A percentile compares a stretch with the other conserved stretches of the same genome.
These are phyloP conservation scores for Smittia aterrima DNA, from an alignment of 2,888 invertebrate species.

Conservation along the genomic window DNA sequence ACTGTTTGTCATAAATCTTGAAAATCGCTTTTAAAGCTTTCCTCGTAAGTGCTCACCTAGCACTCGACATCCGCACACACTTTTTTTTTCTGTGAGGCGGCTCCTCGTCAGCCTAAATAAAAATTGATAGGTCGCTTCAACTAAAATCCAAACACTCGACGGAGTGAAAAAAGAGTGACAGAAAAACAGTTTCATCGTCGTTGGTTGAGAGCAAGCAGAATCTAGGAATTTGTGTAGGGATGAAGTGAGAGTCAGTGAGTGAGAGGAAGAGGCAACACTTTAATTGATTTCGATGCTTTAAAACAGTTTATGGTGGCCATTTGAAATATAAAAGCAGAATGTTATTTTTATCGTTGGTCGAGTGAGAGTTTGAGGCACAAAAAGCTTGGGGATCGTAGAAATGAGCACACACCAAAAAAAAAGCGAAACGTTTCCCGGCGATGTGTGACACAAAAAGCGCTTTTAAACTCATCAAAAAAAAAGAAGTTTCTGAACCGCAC, in stretches of 20 bases:
- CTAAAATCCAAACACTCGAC: not conserved
- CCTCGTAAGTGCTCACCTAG: not conserved
- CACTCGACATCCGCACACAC: not conserved
- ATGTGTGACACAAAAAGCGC: too few relatives aligned
- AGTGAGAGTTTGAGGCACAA: too few relatives aligned
- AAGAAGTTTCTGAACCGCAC: not conserved
- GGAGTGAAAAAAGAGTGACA: not conserved
- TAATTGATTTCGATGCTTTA: constrained; percentile 2
- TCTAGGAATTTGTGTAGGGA: too few relatives aligned
- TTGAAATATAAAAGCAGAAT: not conserved
- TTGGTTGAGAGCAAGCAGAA: not conserved
- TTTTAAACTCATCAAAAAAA: constrained; percentile 32
- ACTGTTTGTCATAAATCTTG: not conserved
- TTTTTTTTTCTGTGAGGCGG: not conserved
- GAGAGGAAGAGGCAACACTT: not conserved
- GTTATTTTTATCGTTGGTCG: not conserved
- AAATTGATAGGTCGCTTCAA: constrained; percentile 3
- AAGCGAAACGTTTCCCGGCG: too few relatives aligned
- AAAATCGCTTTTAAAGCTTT: not conserved
- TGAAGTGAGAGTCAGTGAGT: too few relatives aligned
- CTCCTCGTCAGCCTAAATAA: not conserved
- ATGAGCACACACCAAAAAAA: too few relatives aligned
- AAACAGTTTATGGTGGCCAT: constrained; percentile 4
- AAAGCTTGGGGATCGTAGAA: too few relatives aligned
- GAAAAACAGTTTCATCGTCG: too few relatives aligned